Conservation (phyloP, 2,113 vertebrate genomes). For the Anarhynchus alexandrinus region DNA sequence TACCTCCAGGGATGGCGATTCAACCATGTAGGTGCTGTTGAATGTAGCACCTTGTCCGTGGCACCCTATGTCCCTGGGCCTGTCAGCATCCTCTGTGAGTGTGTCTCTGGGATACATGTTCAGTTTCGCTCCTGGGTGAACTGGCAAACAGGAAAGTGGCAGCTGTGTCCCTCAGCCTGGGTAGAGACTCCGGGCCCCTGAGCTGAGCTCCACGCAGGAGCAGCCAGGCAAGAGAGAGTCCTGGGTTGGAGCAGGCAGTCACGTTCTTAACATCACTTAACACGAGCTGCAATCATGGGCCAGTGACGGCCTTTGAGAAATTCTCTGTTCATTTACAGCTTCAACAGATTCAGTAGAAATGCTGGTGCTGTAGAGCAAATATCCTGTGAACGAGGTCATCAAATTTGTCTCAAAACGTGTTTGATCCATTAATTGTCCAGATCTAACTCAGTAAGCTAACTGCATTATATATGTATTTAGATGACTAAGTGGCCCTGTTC, state of each 20-base stretch:
- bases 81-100: neutral
- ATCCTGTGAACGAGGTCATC: neutral
- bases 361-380: neutral
- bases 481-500: neutral
- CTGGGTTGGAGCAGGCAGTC: neutral
- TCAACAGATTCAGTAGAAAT: neutral
- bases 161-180: neutral
- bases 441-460: neutral
- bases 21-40: neutral
- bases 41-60: fast-evolving
- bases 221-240: neutral
- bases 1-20: too few relatives aligned
- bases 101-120: neutral
- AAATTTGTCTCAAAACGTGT: neutral
- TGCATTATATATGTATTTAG: neutral
- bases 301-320: neutral
- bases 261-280: fast-evolving
- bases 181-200: neutral
- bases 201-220: neutral
- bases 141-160: fast-evolving
- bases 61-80: fast-evolving
- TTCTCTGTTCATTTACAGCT: neutral
- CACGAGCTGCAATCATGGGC: fast-evolving
- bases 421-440: neutral
- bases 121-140: neutral